Evolutionary conservation across 2,888 invertebrate genomes (phyloP), one percentile per base, ranked within the genome.

Genomic region (Zaprionus lineosus): DNA sequence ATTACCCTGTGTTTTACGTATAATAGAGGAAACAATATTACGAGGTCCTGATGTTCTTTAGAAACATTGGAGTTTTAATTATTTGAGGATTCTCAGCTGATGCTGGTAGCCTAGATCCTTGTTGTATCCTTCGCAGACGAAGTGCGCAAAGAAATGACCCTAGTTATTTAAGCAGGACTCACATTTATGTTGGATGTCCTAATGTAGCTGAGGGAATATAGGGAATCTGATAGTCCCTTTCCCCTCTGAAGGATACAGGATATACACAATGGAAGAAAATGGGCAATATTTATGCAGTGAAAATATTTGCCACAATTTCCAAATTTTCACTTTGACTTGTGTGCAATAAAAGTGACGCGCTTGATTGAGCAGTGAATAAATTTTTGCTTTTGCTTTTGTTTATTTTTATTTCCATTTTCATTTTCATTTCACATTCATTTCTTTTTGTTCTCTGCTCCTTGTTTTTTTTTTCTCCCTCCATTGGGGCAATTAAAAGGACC

Each of bases 321-420:
- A 29, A 53, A 57, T 62, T 68, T 64, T 56, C 55, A 43, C 36
- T 41, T 64, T 56, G 46, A n/a, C 65, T 40, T 46, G 39, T 50
- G 52, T 53, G 51, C 70, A 63, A 63, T 63, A 63, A 67, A 69
- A 61, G 64, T 64, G 63, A 44, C 61, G 56, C 72, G 68, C 78
- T 72, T 79, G 78, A 79, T 84, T 79, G 78, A 68, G 72, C 82
- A 52, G 56, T 77, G 78, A 56, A 62, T 67, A 81, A 65, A 81
- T 74, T 77, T 68, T 34, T 36, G 26, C 28, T n/a, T 57, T 62
- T 15, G 14, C 18, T 41, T 48, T 40, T 18, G 21, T 46, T 52
- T 47, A 47, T 14, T 29, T 26, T 19, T 9, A n/a, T n/a, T 12
- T 15, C 8, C 24, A 19, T n/a, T 1, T 11, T 9, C 3, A n/a